A percentile compares a stretch with the other conserved stretches of the same genome.
Evolutionary conservation across 2,888 invertebrate species (phyloP).

Genomic region (Leptodirus hochenwartii): DNA sequence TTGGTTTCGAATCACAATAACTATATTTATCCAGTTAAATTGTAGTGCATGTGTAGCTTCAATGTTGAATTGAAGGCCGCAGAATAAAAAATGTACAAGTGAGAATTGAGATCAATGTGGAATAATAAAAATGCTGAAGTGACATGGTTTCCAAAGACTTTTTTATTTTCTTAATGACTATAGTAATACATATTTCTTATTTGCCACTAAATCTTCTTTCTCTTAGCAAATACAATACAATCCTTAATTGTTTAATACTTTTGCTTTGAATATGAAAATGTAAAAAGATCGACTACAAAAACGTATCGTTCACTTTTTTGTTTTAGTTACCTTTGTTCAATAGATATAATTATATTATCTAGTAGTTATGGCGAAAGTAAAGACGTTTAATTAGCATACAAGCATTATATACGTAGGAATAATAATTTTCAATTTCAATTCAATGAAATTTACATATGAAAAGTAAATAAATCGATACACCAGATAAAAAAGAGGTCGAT

Average conservation of each 20-base stretch:
- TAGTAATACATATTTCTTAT: constrained; percentile 25
- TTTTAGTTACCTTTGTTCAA: constrained; percentile 5
- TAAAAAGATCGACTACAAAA: constrained; percentile 22
- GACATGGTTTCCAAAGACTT: constrained; percentile 14
- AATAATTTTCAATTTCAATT: constrained; percentile 17
- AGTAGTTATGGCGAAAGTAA: constrained; percentile 9
- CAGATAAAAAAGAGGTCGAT: no score
- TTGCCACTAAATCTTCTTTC: constrained; percentile 24
- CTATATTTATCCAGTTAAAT: no score
- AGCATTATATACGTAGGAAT: no score
- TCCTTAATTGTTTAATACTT: constrained; percentile 10
- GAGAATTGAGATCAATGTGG: no score
- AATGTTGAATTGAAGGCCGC: no score
- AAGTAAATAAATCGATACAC: no score
- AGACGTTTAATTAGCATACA: no score
- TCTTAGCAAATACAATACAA: constrained; percentile 25
- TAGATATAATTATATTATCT: constrained; percentile 7
- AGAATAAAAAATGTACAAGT: no score
- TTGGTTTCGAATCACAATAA: no score
- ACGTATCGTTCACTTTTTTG: constrained; percentile 12
- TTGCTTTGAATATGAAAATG: constrained; percentile 23
- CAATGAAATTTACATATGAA: no score
- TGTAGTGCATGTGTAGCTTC: no score
- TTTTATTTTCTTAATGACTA: constrained; percentile 12
- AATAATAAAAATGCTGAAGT: background rate